Base-by-base conservation (phyloP, 37 sponge, comb jelly and placozoan species). In the Hexactinellida sp. region DNA sequence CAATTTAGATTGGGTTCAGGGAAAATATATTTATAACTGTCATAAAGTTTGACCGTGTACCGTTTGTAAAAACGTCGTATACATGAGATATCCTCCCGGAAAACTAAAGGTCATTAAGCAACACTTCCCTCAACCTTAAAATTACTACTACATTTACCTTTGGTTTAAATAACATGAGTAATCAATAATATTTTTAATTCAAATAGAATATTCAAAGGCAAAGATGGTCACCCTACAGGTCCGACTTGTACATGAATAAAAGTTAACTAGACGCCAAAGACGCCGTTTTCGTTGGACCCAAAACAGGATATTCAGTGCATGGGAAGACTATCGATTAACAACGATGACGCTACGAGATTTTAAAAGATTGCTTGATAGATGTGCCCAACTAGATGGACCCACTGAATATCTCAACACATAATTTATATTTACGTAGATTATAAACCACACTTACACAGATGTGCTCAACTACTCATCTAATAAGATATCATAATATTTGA, bases 231-330 rank as follows among this genome's bases (percentile, higher is more conserved):
- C 9, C 16, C 52, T 19, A 47, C 52, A 47, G 52, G 52, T 47
- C 52, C 52, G 52, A 63, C 76, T 63, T 63, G 76, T 63, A 1
- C 76, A 63, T 63, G 76, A n/a, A n/a, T 7, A 63, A n/a, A 63
- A 63, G 76, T 32, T 63, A n/a, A 63, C 76, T 32, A 10, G 21
- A n/a, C 32, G 76, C 76, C 76, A 63, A 63, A 63, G 76, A 32
- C 3, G 76, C 34, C 76, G 76, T 28, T 32, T n/a, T 63, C 28
- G 76, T 63, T 10, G 76, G 30, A n/a, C 13, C 34, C 21, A 63
- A n/a, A 63, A 25, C 28, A n/a, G 30, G 16, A 23, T 63, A 63
- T 63, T 5, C 30, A 63, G 34, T 63, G 76, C 76, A 25, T 63
- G 76, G 76, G 76, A 63, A 63, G 76, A 63, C 25, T 63, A 63